phyloP scores from a whole-genome alignment of 2,797 vertebrate species.

The Gobio occitaniae region DNA sequence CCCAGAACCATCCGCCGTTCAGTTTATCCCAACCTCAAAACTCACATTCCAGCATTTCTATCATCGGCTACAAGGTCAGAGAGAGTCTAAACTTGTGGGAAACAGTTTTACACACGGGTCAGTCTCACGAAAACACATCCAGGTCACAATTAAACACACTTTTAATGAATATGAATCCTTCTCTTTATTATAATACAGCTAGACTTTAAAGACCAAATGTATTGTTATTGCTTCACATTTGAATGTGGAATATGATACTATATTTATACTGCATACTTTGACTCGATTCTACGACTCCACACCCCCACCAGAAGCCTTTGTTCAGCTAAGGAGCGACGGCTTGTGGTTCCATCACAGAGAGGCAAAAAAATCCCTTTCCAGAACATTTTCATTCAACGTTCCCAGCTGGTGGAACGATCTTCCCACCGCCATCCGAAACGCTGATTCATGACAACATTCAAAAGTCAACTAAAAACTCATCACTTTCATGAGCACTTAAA shows the following conservation, averaged over 20 bases:
- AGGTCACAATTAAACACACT: not conserved
- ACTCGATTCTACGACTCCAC: no score
- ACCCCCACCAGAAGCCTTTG: no score
- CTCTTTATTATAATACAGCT: not conserved
- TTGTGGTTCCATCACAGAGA: no score
- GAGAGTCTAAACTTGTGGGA: not conserved
- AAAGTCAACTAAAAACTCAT: no score
- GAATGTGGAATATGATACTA: not conserved
- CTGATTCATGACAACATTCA: no score
- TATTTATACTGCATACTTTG: no score
- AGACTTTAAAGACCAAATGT: not conserved
- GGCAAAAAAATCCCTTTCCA: no score
- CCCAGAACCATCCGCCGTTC: not conserved
- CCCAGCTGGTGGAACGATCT: no score
- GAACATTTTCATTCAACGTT: no score
- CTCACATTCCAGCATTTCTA: not conserved
- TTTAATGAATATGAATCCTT: not conserved
- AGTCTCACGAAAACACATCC: not conserved
- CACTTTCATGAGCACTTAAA: no score
- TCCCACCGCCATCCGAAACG: no score
- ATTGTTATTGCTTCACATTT: not conserved
- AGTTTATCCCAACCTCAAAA: constrained; percentile 24
- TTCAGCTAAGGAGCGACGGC: no score
- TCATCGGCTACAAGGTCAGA: not conserved
- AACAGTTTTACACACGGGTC: not conserved